Evolutionary conservation across 2,888 invertebrate genomes (phyloP).

Genomic region (Pheosia gnoma): DNA sequence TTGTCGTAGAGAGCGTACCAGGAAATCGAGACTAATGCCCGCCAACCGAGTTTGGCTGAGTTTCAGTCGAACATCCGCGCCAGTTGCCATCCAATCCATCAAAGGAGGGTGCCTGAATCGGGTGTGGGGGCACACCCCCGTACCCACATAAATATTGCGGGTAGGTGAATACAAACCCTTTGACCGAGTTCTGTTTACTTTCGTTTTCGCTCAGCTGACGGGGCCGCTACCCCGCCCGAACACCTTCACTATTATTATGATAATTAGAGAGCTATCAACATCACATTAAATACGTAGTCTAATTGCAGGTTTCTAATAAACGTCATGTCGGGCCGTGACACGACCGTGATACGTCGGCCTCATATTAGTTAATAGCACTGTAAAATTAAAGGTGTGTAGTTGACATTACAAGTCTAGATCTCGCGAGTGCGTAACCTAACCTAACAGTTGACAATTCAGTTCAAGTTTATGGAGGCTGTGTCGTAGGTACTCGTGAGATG

Average conservation of each 20-base stretch:
- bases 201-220: slow-evolving; percentile 85
- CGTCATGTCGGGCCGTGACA: slow-evolving; percentile 21
- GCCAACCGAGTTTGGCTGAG: slow-evolving; percentile 71
- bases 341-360: slow-evolving; percentile 3
- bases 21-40: slow-evolving; percentile 77
- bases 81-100: slow-evolving; percentile 84
- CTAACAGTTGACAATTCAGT: slow-evolving; percentile 4
- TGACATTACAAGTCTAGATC: slow-evolving; percentile 10
- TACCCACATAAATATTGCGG: slow-evolving; percentile 84
- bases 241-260: slow-evolving; percentile 79
- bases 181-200: slow-evolving; percentile 85
- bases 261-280: slow-evolving; percentile 79
- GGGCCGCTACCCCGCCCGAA: slow-evolving; percentile 71
- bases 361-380: too few species aligned
- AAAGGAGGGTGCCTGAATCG: slow-evolving; percentile 79
- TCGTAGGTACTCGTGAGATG: slow-evolving; percentile 18
- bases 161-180: slow-evolving; percentile 84
- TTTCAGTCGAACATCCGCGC: slow-evolving; percentile 79
- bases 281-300: slow-evolving; percentile 58
- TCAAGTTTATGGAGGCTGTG: slow-evolving; percentile 12
- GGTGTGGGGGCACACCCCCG: slow-evolving; percentile 72
- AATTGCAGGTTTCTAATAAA: slow-evolving; percentile 45
- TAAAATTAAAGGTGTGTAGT: neutral
- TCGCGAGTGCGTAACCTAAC: slow-evolving; percentile 1
- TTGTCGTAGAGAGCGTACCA: slow-evolving; percentile 63